These are phyloP conservation scores for Ammodramus savannarum DNA, from an alignment of 2,113 vertebrate species.

Conservation along the genomic window DNA sequence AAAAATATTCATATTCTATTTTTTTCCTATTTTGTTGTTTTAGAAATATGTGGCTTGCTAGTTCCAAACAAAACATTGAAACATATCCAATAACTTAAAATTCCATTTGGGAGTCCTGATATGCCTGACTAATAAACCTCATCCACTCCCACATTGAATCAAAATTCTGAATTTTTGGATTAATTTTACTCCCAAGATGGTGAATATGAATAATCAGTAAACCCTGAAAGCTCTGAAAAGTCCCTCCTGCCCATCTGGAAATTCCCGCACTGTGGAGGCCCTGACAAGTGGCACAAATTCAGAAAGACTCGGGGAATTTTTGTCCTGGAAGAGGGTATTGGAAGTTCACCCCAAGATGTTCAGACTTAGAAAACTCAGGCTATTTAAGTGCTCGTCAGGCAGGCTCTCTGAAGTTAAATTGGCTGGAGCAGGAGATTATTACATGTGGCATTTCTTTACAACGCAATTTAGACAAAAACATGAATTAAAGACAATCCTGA, in stretches of 20 bases:
- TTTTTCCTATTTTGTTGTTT: background rate
- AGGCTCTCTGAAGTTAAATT: background rate
- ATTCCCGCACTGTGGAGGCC: background rate
- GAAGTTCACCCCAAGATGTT: background rate
- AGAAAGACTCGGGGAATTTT: background rate
- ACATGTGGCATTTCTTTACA: background rate
- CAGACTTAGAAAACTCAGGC: background rate
- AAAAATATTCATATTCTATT: background rate
- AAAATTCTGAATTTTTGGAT: background rate
- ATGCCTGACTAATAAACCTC: background rate
- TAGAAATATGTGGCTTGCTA: background rate
- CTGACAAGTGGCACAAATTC: background rate
- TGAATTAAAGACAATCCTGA: accelerated
- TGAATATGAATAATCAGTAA: background rate
- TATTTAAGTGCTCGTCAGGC: background rate
- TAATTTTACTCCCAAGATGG: background rate
- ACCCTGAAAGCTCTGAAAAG: background rate
- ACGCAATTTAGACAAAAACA: background rate
- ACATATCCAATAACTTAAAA: background rate
- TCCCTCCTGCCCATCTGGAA: background rate
- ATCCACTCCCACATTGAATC: accelerated
- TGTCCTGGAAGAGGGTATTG: background rate
- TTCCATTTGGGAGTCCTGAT: background rate
- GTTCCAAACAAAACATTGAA: background rate
- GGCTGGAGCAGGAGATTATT: background rate